These are phyloP conservation scores for Acleris laterana DNA, from an alignment of 2,888 invertebrate genomes.

Conservation along the genomic window DNA sequence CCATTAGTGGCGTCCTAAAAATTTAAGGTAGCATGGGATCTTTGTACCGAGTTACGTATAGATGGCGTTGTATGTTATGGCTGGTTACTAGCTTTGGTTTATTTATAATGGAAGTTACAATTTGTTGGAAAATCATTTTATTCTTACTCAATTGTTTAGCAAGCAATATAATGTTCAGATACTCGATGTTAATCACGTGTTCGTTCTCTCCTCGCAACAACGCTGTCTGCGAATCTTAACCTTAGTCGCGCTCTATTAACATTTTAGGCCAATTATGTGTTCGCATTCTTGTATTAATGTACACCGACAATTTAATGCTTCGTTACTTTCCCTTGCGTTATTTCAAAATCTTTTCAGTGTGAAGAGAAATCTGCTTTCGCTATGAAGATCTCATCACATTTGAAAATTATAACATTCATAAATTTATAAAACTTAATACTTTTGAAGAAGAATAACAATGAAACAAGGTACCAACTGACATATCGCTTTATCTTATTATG, in stretches of 20 bases:
- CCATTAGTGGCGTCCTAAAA: conserved; percentile 28
- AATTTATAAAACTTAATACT: neutral
- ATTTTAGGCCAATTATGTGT: conserved; percentile 38
- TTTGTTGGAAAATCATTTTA: too few relatives aligned
- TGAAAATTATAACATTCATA: neutral
- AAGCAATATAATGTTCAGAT: too few relatives aligned
- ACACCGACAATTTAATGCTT: conserved; percentile 33
- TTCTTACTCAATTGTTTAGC: too few relatives aligned
- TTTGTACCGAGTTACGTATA: conserved; percentile 1
- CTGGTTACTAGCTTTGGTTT: too few relatives aligned
- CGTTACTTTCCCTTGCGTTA: conserved; percentile 35
- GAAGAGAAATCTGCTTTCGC: conserved; percentile 28
- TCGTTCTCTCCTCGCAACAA: conserved; percentile 8
- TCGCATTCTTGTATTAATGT: conserved; percentile 37
- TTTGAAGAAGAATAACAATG: neutral
- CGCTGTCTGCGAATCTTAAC: conserved; percentile 33
- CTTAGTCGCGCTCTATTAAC: conserved; percentile 36
- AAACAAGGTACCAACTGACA: conserved; percentile 13
- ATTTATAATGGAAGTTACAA: too few relatives aligned
- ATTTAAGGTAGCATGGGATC: neutral
- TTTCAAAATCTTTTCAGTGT: conserved; percentile 35
- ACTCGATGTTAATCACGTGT: conserved; percentile 14
- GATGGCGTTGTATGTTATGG: neutral
- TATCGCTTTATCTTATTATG: conserved; percentile 26
- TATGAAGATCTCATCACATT: conserved; percentile 3